Evolutionary conservation across 2,113 vertebrate species (phyloP).

Genomic region (Hiodon alosoides): DNA sequence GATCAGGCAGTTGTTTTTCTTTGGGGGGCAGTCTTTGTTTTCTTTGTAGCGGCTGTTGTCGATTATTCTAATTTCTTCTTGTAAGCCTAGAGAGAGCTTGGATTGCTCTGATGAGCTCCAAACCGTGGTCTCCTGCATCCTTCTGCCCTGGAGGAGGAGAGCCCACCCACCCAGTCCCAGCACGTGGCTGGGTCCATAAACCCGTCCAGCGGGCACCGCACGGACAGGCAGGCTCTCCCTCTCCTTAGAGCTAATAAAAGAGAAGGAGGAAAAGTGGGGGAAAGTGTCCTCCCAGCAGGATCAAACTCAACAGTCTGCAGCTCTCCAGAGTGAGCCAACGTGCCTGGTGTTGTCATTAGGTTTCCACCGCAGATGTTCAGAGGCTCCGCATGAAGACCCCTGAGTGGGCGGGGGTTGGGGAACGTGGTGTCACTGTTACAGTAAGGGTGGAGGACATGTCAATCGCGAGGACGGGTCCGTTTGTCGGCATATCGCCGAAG

Average conservation of each 20-base stretch:
- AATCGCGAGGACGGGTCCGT: no score
- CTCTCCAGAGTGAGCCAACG: background rate
- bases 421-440: no score
- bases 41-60: slow-evolving; percentile 44
- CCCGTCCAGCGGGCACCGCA: no score
- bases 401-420: no score
- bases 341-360: background rate
- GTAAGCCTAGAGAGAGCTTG: slow-evolving; percentile 53
- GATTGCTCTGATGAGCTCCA: slow-evolving; percentile 51
- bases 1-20: slow-evolving; percentile 45
- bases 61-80: slow-evolving; percentile 64
- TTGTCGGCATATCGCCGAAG: no score
- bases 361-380: background rate
- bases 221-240: no score
- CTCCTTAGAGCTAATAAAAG: no score
- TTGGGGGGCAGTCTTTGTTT: slow-evolving; percentile 23
- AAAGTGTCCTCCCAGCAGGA: background rate
- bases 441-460: no score
- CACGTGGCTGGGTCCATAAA: no score
- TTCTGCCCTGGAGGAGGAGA: background rate
- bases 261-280: background rate
- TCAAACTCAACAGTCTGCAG: background rate
- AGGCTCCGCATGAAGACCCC: no score
- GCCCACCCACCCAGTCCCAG: background rate
- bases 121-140: slow-evolving; percentile 31